phyloP scores from a whole-genome alignment of 2,888 invertebrate species.

The Drosophila pegasa region DNA sequence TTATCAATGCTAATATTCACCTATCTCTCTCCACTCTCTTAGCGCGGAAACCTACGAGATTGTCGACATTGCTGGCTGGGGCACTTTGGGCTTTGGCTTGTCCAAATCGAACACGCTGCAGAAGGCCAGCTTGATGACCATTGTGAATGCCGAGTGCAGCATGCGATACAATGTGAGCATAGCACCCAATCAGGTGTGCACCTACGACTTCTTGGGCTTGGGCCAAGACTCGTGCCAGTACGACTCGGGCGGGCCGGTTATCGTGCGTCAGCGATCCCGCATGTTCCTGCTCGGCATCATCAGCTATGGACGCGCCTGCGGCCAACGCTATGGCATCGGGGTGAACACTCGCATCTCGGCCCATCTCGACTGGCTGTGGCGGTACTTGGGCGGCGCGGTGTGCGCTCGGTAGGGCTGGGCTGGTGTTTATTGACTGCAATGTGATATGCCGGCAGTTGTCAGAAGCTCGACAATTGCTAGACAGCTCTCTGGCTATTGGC shows the following conservation, averaged over 20 bases:
- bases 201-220: slow-evolving; percentile 69
- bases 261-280: slow-evolving; percentile 83
- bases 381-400: slow-evolving; percentile 68
- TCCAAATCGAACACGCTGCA: slow-evolving; percentile 85
- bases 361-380: slow-evolving; percentile 86
- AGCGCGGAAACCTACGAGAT: slow-evolving; percentile 48
- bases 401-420: slow-evolving; percentile 57
- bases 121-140: slow-evolving; percentile 84
- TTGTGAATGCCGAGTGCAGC: slow-evolving; percentile 66
- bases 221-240: slow-evolving; percentile 86
- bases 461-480: slow-evolving; percentile 29
- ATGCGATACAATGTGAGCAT: slow-evolving; percentile 57
- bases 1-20: not conserved
- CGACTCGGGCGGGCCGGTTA: slow-evolving; percentile 86
- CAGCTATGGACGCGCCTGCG: slow-evolving; percentile 86
- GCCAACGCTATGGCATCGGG: slow-evolving; percentile 83
- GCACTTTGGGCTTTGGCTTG: slow-evolving; percentile 85
- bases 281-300: slow-evolving; percentile 86
- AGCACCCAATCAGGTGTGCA: slow-evolving; percentile 63
- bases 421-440: slow-evolving; percentile 20
- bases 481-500: slow-evolving; percentile 26
- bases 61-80: slow-evolving; percentile 86
- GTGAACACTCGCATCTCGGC: slow-evolving; percentile 87
- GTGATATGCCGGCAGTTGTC: slow-evolving; percentile 18
- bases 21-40: not conserved